Evolutionary conservation across 2,113 vertebrate genomes (phyloP).

Genomic region (Vulpes ferrilata): DNA sequence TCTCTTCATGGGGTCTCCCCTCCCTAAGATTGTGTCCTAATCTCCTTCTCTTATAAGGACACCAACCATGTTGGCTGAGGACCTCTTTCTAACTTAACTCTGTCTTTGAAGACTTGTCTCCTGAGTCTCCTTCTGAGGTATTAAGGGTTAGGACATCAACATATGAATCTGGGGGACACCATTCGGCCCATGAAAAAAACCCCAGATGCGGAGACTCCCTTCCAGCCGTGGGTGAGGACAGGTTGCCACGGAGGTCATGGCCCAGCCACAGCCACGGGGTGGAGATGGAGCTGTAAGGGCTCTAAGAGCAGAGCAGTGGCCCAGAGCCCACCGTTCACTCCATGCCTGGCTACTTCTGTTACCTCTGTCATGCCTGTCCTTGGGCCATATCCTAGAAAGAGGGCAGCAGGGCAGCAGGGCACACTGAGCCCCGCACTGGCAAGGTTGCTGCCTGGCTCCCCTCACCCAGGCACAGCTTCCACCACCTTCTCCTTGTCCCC

Average conservation of each 20-base stretch:
- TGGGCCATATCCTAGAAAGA: background rate
- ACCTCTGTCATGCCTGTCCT: background rate
- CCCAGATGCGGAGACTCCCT: background rate
- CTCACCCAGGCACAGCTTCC: background rate
- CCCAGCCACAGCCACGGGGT: no score
- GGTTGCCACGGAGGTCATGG: background rate
- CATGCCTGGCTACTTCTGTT: background rate
- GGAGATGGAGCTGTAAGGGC: background rate
- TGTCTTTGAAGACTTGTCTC: background rate
- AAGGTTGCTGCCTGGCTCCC: fast-evolving
- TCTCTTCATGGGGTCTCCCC: background rate
- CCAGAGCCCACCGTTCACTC: background rate
- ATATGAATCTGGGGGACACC: no score
- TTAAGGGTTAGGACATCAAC: background rate
- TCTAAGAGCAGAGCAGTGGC: background rate
- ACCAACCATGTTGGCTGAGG: background rate
- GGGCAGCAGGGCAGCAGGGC: background rate
- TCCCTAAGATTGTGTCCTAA: fast-evolving
- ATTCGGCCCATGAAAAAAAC: fast-evolving
- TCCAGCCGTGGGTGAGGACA: background rate
- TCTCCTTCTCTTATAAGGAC: background rate
- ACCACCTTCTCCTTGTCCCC: background rate
- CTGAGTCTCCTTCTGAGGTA: background rate
- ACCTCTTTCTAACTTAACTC: background rate
- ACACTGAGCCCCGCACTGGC: background rate